Evolutionary conservation across 1,140 invertebrate genomes (phyloP).

Genomic region (Stegodyphus dumicola): DNA sequence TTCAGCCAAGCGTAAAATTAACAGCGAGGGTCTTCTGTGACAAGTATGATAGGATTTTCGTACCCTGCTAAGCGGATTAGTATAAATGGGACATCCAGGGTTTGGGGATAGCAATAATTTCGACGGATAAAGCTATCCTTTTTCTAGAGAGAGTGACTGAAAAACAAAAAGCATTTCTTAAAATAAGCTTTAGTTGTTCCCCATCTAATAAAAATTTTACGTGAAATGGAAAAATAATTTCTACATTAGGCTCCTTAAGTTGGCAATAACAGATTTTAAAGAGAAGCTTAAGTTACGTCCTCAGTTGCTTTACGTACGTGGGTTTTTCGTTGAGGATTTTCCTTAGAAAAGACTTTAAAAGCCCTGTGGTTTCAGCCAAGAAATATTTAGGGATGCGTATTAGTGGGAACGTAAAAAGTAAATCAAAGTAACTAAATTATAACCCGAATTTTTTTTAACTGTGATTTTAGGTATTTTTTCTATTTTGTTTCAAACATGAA

Average conservation of each 20-base stretch:
- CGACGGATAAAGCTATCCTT: conserved; percentile 17
- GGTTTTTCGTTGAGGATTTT: conserved; percentile 15
- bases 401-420: too few species aligned
- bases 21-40: conserved; percentile 40
- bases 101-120: conserved; percentile 33
- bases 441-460: too few species aligned
- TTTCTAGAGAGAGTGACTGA: not conserved
- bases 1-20: conserved; percentile 55
- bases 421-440: too few species aligned
- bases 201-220: conserved; percentile 31
- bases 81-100: conserved; percentile 45
- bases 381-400: not conserved
- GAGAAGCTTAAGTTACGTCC: conserved; percentile 13
- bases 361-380: not conserved
- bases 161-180: conserved; percentile 24
- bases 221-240: conserved; percentile 44
- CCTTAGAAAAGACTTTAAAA: not conserved
- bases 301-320: not conserved
- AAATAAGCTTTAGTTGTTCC: conserved; percentile 24
- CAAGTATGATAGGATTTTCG: conserved; percentile 46
- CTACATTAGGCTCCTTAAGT: conserved; percentile 31
- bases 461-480: too few species aligned
- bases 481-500: too few species aligned
- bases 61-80: conserved; percentile 49
- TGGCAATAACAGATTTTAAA: conserved; percentile 47